Evolutionary conservation across 2,888 invertebrate species (phyloP).

Genomic region (Auanema freiburgensis): DNA sequence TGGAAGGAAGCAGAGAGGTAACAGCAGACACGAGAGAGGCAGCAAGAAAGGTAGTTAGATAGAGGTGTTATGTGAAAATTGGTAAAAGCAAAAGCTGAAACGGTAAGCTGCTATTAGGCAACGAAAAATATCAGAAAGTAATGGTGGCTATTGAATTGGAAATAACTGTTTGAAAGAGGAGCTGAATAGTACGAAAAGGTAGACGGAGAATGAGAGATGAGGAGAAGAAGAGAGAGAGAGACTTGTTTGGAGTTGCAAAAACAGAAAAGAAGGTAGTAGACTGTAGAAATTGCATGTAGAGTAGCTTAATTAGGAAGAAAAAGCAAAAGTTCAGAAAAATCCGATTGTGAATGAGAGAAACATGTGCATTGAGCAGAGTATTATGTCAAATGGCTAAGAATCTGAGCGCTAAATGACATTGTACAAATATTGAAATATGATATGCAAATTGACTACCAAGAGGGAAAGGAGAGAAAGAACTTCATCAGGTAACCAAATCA

Average conservation of each 20-base stretch:
- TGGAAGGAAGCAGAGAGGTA: too few relatives aligned
- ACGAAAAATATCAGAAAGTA: conserved; percentile 1
- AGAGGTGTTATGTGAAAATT: conserved; percentile 4
- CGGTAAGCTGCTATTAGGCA: not conserved
- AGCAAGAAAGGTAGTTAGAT: too few relatives aligned
- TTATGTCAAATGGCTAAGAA: conserved; percentile 3
- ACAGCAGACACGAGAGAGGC: too few relatives aligned
- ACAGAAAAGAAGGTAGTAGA: not conserved
- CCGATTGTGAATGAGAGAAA: too few relatives aligned
- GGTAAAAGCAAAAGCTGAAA: not conserved
- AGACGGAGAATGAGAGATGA: too few relatives aligned
- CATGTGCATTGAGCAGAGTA: too few relatives aligned
- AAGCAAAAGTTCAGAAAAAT: too few relatives aligned
- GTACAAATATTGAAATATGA: conserved; percentile 8
- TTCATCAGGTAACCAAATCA: too few relatives aligned
- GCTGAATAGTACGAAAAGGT: conserved; percentile 9
- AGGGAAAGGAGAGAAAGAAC: not conserved
- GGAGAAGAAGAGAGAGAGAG: conserved; percentile 6
- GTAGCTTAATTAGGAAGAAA: too few relatives aligned
- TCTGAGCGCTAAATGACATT: conserved; percentile 15
- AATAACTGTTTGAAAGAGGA: conserved; percentile 8
- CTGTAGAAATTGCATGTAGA: too few relatives aligned
- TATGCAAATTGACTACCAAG: conserved; percentile 13
- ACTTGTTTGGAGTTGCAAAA: not conserved
- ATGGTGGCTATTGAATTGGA: conserved; percentile 9